These are phyloP conservation scores for Lithobates sylvaticus DNA, from an alignment of 2,797 vertebrate species.

Conservation along the genomic window DNA sequence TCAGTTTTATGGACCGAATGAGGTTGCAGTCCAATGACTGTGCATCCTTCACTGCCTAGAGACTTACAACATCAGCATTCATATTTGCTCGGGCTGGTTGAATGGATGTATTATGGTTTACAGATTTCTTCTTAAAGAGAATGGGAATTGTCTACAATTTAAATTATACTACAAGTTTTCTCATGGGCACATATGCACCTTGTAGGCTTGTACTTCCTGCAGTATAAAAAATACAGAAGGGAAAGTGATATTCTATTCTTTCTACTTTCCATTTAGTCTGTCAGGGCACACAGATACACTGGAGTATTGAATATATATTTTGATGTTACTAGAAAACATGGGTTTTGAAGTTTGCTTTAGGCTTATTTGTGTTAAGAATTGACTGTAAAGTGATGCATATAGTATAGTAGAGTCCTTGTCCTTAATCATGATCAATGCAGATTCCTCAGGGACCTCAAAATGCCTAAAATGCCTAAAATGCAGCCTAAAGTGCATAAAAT, in stretches of 20 bases:
- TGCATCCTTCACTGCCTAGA: background rate
- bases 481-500: background rate
- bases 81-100: background rate
- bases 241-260: slow-evolving; percentile 3
- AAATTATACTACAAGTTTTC: slow-evolving; percentile 24
- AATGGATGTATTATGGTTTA: slow-evolving; percentile 18
- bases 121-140: background rate
- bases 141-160: slow-evolving; percentile 17
- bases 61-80: background rate
- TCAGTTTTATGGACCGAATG: background rate
- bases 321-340: slow-evolving; percentile 17
- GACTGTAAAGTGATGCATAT: slow-evolving; percentile 22
- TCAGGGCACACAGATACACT: background rate
- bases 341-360: slow-evolving; percentile 30
- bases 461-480: no score
- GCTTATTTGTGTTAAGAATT: slow-evolving; percentile 45
- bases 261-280: slow-evolving; percentile 12
- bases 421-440: slow-evolving; percentile 11
- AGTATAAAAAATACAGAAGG: background rate
- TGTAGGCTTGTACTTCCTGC: slow-evolving; percentile 16
- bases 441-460: slow-evolving; percentile 2
- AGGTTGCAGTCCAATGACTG: background rate
- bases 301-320: background rate
- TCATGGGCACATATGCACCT: slow-evolving; percentile 14
- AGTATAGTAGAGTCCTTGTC: slow-evolving; percentile 20